These are phyloP conservation scores for Podarcis muralis DNA, from an alignment of 2,113 vertebrate species.

Conservation along the genomic window DNA sequence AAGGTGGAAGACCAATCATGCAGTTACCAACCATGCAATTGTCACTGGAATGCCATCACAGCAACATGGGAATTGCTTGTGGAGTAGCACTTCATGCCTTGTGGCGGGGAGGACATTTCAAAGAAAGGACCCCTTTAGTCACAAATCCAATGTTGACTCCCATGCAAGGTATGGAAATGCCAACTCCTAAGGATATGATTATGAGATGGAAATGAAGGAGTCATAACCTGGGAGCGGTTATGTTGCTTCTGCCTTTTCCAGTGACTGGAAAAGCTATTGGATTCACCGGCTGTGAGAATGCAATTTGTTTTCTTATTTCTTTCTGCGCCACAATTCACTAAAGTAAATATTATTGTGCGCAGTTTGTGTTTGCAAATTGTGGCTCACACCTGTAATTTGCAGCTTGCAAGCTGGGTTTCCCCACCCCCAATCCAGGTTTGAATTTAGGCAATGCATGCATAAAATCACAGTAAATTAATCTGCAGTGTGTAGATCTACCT, in stretches of 20 bases:
- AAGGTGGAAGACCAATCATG: too few species aligned
- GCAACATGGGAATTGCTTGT: too few species aligned
- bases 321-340: conserved; percentile 22
- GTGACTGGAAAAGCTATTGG: neutral
- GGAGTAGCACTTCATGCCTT: too few species aligned
- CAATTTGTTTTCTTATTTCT: conserved; percentile 29
- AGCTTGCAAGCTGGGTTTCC: conserved; percentile 39
- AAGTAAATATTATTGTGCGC: conserved; percentile 39
- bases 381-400: conserved; percentile 45
- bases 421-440: neutral
- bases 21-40: too few species aligned
- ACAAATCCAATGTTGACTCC: neutral
- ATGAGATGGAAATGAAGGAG: neutral
- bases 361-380: conserved; percentile 57
- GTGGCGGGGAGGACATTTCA: neutral
- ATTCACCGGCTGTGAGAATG: neutral
- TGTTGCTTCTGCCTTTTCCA: neutral
- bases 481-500: conserved; percentile 51
- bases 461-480: conserved; percentile 60
- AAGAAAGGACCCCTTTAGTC: neutral
- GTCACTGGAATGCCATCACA: too few species aligned
- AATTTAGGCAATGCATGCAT: conserved; percentile 64
- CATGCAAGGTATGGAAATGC: neutral
- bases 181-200: neutral
- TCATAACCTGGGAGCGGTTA: neutral